Conservation (phyloP, 1,140 invertebrate genomes). For the Hyposmocoma kahamanoa region DNA sequence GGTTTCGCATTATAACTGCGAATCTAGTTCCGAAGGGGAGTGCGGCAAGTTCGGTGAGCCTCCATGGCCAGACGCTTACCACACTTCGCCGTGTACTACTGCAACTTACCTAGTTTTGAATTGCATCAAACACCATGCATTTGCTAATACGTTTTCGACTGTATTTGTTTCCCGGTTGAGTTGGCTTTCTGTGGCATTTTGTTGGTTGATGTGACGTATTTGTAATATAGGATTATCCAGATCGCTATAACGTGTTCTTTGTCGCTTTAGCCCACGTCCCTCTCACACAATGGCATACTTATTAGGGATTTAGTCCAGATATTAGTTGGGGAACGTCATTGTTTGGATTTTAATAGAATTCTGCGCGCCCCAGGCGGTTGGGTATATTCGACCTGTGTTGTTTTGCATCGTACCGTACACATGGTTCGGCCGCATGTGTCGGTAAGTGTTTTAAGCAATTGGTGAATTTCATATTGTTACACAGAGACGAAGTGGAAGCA, state of each 20-base stretch:
- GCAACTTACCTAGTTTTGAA: conserved; percentile 16
- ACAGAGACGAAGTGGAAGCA: too few species aligned
- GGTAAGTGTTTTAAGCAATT: too few species aligned
- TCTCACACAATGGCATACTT: conserved; percentile 72
- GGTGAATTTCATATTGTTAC: too few species aligned
- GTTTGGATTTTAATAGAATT: conserved; percentile 72
- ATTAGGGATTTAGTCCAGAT: conserved; percentile 73
- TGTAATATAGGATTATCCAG: conserved; percentile 18
- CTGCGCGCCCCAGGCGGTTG: conserved; percentile 48
- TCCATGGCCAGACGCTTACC: conserved; percentile 68
- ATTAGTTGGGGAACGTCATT: conserved; percentile 70
- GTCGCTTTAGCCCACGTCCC: conserved; percentile 63
- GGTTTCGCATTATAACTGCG: too few species aligned
- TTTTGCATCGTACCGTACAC: conserved; percentile 30
- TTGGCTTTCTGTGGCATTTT: background rate
- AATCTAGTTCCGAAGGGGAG: conserved; percentile 69
- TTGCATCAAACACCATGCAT: conserved; percentile 24
- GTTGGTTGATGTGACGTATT: background rate
- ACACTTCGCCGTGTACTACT: conserved; percentile 58
- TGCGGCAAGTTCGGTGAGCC: conserved; percentile 69
- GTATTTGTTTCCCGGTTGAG: background rate
- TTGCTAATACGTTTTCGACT: background rate
- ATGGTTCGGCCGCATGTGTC: conserved; percentile 22
- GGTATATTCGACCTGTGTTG: conserved; percentile 16
- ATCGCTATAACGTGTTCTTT: conserved; percentile 71